A percentile compares a stretch with the other conserved stretches of the same genome.
These are phyloP conservation scores for Apteryx mantelli DNA, from an alignment of 2,113 vertebrate species.

Conservation along the genomic window DNA sequence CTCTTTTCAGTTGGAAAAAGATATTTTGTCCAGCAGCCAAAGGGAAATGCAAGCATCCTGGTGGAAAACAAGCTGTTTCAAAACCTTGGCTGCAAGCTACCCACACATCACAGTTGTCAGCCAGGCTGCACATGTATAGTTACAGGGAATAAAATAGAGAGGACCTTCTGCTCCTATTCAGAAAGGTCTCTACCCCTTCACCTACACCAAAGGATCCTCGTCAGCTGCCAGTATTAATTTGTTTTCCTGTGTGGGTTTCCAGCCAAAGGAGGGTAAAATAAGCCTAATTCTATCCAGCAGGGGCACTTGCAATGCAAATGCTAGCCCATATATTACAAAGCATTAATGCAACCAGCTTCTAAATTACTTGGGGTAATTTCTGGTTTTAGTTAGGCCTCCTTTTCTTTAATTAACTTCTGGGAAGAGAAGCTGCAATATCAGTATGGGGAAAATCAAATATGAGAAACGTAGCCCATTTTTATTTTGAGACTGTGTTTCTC, in stretches of 20 bases:
- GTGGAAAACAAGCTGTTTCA: constrained; percentile 72
- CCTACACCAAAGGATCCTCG: constrained; percentile 32
- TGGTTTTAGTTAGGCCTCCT: constrained; percentile 17
- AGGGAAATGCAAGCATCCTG: constrained; percentile 69
- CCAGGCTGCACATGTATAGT: constrained; percentile 54
- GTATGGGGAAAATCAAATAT: not conserved
- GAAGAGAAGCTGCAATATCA: constrained; percentile 21
- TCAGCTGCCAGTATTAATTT: constrained; percentile 61
- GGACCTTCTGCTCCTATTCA: constrained; percentile 68
- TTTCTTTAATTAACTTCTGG: constrained; percentile 32
- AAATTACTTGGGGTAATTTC: constrained; percentile 45
- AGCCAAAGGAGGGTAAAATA: constrained; percentile 10
- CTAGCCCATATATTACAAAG: constrained; percentile 19
- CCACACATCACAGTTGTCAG: constrained; percentile 59
- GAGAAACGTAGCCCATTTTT: constrained; percentile 42
- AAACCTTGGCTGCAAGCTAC: constrained; percentile 68
- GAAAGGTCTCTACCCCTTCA: constrained; percentile 62
- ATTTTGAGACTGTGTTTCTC: constrained; percentile 38
- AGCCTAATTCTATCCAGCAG: not conserved
- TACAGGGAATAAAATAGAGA: constrained; percentile 59
- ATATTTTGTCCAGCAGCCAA: constrained; percentile 64
- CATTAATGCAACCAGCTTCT: constrained; percentile 15
- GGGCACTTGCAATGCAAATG: constrained; percentile 45
- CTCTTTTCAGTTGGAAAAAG: constrained; percentile 51
- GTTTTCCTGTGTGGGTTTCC: constrained; percentile 37